phyloP scores from a whole-genome alignment of 2,888 invertebrate species.

The Phortica okadai region DNA sequence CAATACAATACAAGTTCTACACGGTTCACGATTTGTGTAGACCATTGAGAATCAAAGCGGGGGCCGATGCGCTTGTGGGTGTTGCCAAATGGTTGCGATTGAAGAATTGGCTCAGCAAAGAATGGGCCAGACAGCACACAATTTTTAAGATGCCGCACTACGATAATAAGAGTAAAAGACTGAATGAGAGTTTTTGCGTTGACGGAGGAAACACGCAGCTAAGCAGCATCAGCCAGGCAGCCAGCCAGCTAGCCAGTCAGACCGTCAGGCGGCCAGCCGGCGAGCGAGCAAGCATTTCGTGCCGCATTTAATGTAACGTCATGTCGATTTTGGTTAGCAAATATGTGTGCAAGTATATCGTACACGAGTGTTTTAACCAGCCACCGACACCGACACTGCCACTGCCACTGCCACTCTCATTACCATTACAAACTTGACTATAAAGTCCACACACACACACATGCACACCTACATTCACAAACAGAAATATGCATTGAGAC shows the following conservation, averaged over 20 bases:
- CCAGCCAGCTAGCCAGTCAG: neutral
- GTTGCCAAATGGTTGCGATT: neutral
- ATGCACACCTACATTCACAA: slow-evolving; percentile 39
- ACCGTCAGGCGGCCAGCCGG: neutral
- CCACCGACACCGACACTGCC: neutral
- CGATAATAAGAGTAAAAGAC: neutral
- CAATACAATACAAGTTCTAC: no score
- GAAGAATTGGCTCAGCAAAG: neutral
- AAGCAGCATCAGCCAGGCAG: neutral
- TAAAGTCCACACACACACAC: slow-evolving; percentile 21
- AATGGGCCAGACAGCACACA: neutral
- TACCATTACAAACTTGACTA: slow-evolving; percentile 11
- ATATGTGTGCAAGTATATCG: slow-evolving; percentile 43
- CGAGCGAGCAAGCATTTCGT: slow-evolving; percentile 61
- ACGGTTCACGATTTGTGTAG: neutral
- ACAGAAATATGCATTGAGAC: slow-evolving; percentile 8
- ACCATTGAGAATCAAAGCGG: no score
- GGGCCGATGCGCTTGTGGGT: neutral
- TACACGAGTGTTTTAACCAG: slow-evolving; percentile 33
- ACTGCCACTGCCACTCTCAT: slow-evolving; percentile 30
- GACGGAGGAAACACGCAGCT: no score
- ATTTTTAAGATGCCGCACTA: neutral
- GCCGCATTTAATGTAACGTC: slow-evolving; percentile 56
- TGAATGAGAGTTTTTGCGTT: neutral
- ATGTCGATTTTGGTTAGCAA: slow-evolving; percentile 70